phyloP scores from a whole-genome alignment of 1,140 invertebrate species.

The Eurosta solidaginis region DNA sequence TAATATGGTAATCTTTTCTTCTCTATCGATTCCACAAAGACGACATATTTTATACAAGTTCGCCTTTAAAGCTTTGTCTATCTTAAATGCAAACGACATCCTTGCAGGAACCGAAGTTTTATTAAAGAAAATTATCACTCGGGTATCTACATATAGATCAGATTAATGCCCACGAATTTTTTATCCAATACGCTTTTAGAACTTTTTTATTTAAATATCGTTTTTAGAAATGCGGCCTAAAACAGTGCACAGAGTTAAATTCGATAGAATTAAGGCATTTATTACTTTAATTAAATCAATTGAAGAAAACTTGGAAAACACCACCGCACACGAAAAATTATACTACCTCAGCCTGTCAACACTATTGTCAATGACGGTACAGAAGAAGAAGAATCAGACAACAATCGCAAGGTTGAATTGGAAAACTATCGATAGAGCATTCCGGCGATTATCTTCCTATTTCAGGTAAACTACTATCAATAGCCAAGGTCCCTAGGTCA shows the following conservation, averaged over 20 bases:
- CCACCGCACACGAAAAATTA: slow-evolving; percentile 13
- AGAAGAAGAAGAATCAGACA: slow-evolving; percentile 3
- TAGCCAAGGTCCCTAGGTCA: too few relatives aligned
- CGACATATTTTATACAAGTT: slow-evolving; percentile 58
- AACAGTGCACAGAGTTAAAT: not conserved
- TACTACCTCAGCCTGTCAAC: not conserved
- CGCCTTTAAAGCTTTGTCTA: slow-evolving; percentile 50
- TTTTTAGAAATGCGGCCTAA: too few relatives aligned
- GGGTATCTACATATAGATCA: not conserved
- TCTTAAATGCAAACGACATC: slow-evolving; percentile 52
- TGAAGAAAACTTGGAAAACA: not conserved
- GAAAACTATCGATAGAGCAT: too few relatives aligned
- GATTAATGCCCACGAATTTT: not conserved
- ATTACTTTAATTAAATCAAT: not conserved
- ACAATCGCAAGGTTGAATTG: not conserved
- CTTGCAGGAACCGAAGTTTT: not conserved
- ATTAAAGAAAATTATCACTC: not conserved
- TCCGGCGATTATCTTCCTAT: too few relatives aligned
- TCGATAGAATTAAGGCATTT: slow-evolving; percentile 1
- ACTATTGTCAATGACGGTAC: not conserved
- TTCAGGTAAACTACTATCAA: too few relatives aligned
- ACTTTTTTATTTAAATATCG: not conserved
- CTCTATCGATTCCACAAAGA: slow-evolving; percentile 57
- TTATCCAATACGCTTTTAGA: not conserved
- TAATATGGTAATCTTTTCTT: slow-evolving; percentile 41